Evolutionary conservation across 1,140 invertebrate genomes (phyloP), one percentile per base, ranked within the genome.

Genomic region (Himalopsyche phryganea): DNA sequence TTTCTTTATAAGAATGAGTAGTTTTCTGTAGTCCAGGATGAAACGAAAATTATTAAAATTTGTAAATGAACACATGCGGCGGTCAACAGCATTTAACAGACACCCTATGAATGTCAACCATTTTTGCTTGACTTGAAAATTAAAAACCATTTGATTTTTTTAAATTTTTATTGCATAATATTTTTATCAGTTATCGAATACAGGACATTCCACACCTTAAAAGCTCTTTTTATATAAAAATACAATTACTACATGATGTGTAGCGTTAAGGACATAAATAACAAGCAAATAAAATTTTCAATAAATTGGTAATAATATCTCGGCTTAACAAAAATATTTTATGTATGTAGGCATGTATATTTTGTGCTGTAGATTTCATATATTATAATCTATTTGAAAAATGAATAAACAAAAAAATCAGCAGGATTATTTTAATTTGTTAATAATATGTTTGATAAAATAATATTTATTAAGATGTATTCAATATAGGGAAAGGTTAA

Each of bases 221-320:
- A 65, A 61, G 58, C 59, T 61, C 63, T 55, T 61, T 50, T 57
- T 58, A 65, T 65, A 65, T 61, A 65, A 65, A 65, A 65, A 65
- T 65, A 65, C 63, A 65, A 65, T 65, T 28, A 61, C 63, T 65
- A 65, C 49, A 41, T 57, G 48, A 28, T 28, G 45, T 53, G 53
- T 64, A 60, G 53, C 53, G 42, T 53, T 51, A 50, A 60, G 53
- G 62, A 53, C 47, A 32, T 63, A 50, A 28, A 49, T 64, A 60
- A 65, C 63, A 65, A 65, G 59, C 58, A 65, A 58, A 60, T 63
- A 63, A 63, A 48, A 48, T 50, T 63, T 58, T 59, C 17, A 51
- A 59, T 63, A 63, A 59, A 63, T 46, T 58, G 60, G 23, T 45
- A 40, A 40, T 57, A 63, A 59, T 63, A 59, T 58, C 58, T 63